Percentiles rank a stretch among this genome's conserved stretches.
These are phyloP conservation scores for Tenebrio molitor DNA, from an alignment of 1,140 invertebrate genomes.

Conservation along the genomic window DNA sequence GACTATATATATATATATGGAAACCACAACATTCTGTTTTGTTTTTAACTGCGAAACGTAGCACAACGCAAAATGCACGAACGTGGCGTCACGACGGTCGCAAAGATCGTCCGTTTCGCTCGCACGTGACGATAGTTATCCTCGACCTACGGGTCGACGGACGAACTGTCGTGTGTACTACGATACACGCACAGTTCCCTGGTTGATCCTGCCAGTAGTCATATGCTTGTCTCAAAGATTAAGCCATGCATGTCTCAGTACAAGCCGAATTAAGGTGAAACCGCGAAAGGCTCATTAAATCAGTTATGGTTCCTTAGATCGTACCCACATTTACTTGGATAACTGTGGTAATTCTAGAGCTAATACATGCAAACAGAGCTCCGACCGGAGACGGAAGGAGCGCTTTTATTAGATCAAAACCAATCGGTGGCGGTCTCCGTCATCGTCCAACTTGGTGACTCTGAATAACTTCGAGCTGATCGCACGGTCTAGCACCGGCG, in stretches of 20 bases:
- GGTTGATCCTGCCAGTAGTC: constrained; percentile 82
- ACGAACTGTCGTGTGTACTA: too few relatives aligned
- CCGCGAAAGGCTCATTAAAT: constrained; percentile 80
- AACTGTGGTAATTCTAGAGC: constrained; percentile 91
- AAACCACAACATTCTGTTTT: too few relatives aligned
- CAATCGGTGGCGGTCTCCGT: constrained; percentile 67
- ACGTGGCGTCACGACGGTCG: too few relatives aligned
- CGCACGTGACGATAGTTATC: too few relatives aligned
- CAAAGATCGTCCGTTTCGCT: too few relatives aligned
- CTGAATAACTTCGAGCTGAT: constrained; percentile 86
- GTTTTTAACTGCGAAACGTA: too few relatives aligned
- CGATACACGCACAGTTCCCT: too few relatives aligned
- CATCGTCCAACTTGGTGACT: too few relatives aligned
- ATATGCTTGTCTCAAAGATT: constrained; percentile 86
- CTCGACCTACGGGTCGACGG: too few relatives aligned
- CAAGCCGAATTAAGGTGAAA: constrained; percentile 67
- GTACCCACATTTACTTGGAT: constrained; percentile 82
- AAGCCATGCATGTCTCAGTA: constrained; percentile 86
- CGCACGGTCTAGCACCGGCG: constrained; percentile 82
- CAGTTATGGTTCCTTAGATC: constrained; percentile 79
- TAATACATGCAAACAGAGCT: constrained; percentile 84
- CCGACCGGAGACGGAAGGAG: constrained; percentile 77
- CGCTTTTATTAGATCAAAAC: constrained; percentile 82
- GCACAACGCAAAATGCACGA: too few relatives aligned
- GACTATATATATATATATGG: too few relatives aligned